Conservation (phyloP, 2,113 vertebrate genomes). For the Leucosticte australis region DNA sequence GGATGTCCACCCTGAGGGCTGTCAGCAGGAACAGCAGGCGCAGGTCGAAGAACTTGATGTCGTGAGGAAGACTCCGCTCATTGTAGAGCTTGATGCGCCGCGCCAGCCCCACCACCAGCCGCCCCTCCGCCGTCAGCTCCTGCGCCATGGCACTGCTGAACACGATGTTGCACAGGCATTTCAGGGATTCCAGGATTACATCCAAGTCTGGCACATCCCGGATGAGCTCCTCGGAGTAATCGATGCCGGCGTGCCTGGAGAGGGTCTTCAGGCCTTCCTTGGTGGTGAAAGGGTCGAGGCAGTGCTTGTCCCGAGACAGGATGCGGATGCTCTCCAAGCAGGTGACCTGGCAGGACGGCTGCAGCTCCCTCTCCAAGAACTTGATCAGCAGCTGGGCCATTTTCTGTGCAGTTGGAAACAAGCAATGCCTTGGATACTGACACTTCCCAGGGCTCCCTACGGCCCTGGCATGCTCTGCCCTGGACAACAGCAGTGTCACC, state of each 20-base stretch:
- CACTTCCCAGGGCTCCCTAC: neutral
- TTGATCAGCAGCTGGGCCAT: slow-evolving; percentile 82
- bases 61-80: slow-evolving; percentile 76
- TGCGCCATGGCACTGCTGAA: slow-evolving; percentile 83
- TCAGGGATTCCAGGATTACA: slow-evolving; percentile 86
- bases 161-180: slow-evolving; percentile 91
- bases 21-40: slow-evolving; percentile 90
- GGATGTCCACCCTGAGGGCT: slow-evolving; percentile 81
- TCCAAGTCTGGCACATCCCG: slow-evolving; percentile 80
- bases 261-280: slow-evolving; percentile 79
- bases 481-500: accelerated
- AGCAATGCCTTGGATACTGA: accelerated
- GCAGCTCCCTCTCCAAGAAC: slow-evolving; percentile 82
- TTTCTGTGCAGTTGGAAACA: slow-evolving; percentile 66
- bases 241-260: slow-evolving; percentile 75
- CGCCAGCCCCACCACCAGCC: slow-evolving; percentile 79
- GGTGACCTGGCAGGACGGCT: slow-evolving; percentile 82
- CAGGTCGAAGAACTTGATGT: slow-evolving; percentile 89
- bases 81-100: slow-evolving; percentile 81
- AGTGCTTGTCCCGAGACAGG: slow-evolving; percentile 85
- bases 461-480: neutral
- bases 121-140: slow-evolving; percentile 77
- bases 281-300: slow-evolving; percentile 80
- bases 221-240: slow-evolving; percentile 23
- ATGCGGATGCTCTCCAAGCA: slow-evolving; percentile 91